These are phyloP conservation scores for Neoarius graeffei DNA, from an alignment of 2,113 vertebrate species.

Conservation along the genomic window DNA sequence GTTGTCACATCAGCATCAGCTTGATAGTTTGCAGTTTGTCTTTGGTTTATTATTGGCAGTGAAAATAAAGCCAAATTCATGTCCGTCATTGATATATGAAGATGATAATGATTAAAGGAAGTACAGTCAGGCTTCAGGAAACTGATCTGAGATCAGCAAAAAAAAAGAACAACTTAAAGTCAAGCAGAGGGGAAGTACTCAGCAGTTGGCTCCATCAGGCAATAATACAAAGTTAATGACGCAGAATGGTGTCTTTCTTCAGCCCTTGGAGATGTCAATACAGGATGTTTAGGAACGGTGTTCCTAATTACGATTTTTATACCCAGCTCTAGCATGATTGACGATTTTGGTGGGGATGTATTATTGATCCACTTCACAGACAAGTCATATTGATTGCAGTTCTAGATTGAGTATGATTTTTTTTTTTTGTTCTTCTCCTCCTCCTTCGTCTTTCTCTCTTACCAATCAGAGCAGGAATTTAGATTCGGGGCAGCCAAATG, in stretches of 20 bases:
- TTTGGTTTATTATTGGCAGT: constrained; percentile 7
- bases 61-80: constrained; percentile 32
- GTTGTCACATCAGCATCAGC: constrained; percentile 6
- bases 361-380: constrained; percentile 81
- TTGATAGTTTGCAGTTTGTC: constrained; percentile 6
- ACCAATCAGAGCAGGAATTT: constrained; percentile 67
- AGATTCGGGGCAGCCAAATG: constrained; percentile 71
- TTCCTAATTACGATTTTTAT: constrained; percentile 80
- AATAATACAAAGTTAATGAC: constrained; percentile 82
- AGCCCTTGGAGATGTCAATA: constrained; percentile 74
- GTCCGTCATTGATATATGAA: constrained; percentile 8
- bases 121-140: constrained; percentile 41
- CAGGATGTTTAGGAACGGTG: constrained; percentile 76
- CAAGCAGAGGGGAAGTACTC: constrained; percentile 67
- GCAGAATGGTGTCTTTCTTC: constrained; percentile 79
- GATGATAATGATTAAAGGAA: neutral
- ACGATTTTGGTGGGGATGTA: constrained; percentile 76
- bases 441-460: constrained; percentile 9
- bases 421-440: constrained; percentile 38
- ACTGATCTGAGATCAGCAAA: constrained; percentile 70
- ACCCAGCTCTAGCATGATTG: constrained; percentile 74
- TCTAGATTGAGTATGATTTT: constrained; percentile 72
- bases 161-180: constrained; percentile 23
- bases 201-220: constrained; percentile 73
- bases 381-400: constrained; percentile 81